A percentile compares a stretch with the other conserved stretches of the same genome.
These are phyloP conservation scores for Peucedramus taeniatus DNA, from an alignment of 2,113 vertebrate species.

Conservation along the genomic window DNA sequence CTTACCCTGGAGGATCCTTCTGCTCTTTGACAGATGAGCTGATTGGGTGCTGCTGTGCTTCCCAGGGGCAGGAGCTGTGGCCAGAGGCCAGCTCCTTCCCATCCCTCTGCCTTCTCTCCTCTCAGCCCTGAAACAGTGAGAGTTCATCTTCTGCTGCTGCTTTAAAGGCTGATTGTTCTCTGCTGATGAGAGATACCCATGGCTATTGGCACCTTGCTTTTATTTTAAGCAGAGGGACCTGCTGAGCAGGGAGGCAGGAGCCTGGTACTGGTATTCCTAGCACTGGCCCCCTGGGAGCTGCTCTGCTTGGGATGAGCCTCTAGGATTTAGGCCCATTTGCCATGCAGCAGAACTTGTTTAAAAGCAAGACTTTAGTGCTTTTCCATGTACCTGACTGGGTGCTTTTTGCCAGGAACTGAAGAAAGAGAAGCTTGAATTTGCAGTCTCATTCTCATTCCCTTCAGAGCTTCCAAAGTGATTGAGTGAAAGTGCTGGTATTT, in stretches of 20 bases:
- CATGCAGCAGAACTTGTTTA: neutral
- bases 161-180: neutral
- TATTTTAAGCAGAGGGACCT: neutral
- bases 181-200: neutral
- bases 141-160: neutral
- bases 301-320: neutral
- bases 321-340: neutral
- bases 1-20: neutral
- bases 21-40: neutral
- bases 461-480: neutral
- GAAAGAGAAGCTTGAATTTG: constrained; percentile 22
- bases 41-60: neutral
- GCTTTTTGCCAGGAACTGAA: constrained; percentile 10
- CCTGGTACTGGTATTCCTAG: neutral
- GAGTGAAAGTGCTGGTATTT: constrained; percentile 11
- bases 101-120: neutral
- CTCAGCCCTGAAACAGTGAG: neutral
- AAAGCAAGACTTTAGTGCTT: neutral
- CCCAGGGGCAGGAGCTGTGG: fast-evolving
- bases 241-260: neutral
- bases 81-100: neutral
- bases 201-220: neutral
- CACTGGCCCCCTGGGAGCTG: neutral
- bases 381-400: neutral
- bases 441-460: constrained; percentile 15